Base-by-base conservation (phyloP, 2,888 invertebrate species). In the Brachylomia viminalis region DNA sequence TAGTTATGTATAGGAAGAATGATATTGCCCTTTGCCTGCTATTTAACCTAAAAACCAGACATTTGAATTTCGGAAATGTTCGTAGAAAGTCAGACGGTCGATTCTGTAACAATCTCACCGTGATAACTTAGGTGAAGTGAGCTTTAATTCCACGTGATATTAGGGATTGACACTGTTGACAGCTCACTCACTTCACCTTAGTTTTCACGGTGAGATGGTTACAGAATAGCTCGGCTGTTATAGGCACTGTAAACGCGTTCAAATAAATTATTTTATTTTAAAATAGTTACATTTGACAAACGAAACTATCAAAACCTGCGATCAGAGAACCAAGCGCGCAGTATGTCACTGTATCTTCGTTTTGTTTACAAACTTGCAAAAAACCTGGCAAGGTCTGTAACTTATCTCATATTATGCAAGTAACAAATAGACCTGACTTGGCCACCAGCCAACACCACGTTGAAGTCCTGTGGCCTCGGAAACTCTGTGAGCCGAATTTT, bases 371-470 rank as follows among this genome's bases (percentile, higher is more conserved):
- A 61, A 77, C 62, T 64, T 62, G 56, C 5, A 72, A 73, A 85
- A 85, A 85, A 42, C 45, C 67, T 73, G 72, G 67, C 70, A 68
- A 45, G n/a, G 52, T 56, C 49, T 47, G 71, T 77, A 38, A 52
- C 75, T 87, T 84, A 87, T 87, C 86, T 84, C 30, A 23, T 71
- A 67, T 67, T 76, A 75, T 85, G 75, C 83, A 86, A 73, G 84
- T 80, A 69, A 83, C 86, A 74, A 83, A 83, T 86, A 68, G 67
- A 71, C 64, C 64, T 74, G 80, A 65, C 49, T 62, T 83, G 84
- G 84, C 75, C 20, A 61, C 23, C 33, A 58, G 86, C 84, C 88
- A 76, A 59, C 70, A 64, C 54, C 30, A 76, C 66, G 83, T 85
- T 80, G 77, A 77, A 84, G 77, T 82, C 82, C 82, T 84, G 82